Base-by-base conservation (phyloP, 2,888 invertebrate genomes). In the Biston stratarius region DNA sequence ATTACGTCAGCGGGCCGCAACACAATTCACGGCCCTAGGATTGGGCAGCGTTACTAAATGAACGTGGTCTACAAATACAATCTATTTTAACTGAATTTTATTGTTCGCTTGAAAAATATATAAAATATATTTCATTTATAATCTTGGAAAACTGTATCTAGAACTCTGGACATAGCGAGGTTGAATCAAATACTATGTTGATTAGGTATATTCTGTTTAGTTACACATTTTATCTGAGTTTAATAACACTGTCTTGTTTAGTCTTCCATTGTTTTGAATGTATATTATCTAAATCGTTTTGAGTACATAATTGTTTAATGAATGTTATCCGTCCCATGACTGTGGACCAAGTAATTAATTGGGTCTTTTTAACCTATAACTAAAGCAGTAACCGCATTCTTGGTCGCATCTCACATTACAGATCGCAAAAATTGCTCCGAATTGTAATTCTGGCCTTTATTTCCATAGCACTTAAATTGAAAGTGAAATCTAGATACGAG, bases 261-360 rank as follows among this genome's bases (percentile, higher is more conserved):
- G 73, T 74, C 73, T 75, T 74, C 73, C 71, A 72, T 74, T 63
- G 60, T 47, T 60, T 72, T 24, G 24, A 24, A 58, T 70, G 69
- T 53, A 68, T 64, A 49, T 56, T 49, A 11, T 48, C 24, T 7
- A 33, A 40, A 58, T 11, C 5, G 8, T 15, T 15, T 47, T 15
- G 14, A 59, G 62, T 61, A 24, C 56, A 40, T 12, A 60, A 52
- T 70, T 67, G 67, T 38, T 38, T 38, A 38, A 38, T 38, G 38
- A 38, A 5, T 8, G 1, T 38, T 9, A 38, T 24, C 24, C 24
- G 73, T 71, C 71, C 71, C 15, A 24, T 36, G 10, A 38, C 38
- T 53, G 15, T 45, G 58, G 52, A 58, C 58, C 64, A 59, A 42
- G 48, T 59, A 42, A 47, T 66, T 53, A 67, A 63, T 63, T 33